phyloP scores from a whole-genome alignment of 2,888 invertebrate species.

The Pollenia angustigena region DNA sequence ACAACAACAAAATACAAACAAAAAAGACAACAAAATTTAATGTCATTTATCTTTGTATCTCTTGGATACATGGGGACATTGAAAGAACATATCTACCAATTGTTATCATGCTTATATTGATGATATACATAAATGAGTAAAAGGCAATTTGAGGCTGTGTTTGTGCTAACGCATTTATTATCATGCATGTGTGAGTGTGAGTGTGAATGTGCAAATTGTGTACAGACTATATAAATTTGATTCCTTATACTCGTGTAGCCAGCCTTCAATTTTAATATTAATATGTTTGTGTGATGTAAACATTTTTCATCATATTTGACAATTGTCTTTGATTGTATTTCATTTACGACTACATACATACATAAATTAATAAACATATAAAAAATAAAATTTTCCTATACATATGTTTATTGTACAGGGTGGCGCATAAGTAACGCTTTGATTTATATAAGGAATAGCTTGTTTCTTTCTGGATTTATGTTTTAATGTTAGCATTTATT shows the following conservation, averaged over 20 bases:
- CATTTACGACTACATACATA: background rate
- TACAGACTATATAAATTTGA: conserved; percentile 22
- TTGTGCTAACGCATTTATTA: conserved; percentile 50
- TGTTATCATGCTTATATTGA: conserved; percentile 33
- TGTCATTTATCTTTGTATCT: conserved; percentile 51
- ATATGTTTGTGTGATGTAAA: conserved; percentile 20
- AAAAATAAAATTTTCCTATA: too few species aligned
- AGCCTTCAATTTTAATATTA: conserved; percentile 30
- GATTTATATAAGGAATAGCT: too few species aligned
- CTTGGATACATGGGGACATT: conserved; percentile 32
- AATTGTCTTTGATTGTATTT: conserved; percentile 56
- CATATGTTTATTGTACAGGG: too few species aligned
- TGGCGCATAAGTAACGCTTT: too few species aligned
- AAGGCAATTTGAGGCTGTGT: conserved; percentile 42
- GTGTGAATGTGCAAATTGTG: background rate
- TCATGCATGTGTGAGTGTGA: background rate
- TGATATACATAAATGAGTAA: conserved; percentile 29
- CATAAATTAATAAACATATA: conserved; percentile 6
- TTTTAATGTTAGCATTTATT: too few species aligned
- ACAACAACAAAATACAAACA: background rate
- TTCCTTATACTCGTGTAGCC: background rate
- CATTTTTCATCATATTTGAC: conserved; percentile 52
- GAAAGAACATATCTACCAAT: conserved; percentile 38
- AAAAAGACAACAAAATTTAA: conserved; percentile 14
- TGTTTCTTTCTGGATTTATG: too few species aligned